Percentiles rank a stretch among this genome's conserved stretches.
Evolutionary conservation across 1,140 invertebrate genomes (phyloP).

Genomic region (Drosophila kurseongensis): DNA sequence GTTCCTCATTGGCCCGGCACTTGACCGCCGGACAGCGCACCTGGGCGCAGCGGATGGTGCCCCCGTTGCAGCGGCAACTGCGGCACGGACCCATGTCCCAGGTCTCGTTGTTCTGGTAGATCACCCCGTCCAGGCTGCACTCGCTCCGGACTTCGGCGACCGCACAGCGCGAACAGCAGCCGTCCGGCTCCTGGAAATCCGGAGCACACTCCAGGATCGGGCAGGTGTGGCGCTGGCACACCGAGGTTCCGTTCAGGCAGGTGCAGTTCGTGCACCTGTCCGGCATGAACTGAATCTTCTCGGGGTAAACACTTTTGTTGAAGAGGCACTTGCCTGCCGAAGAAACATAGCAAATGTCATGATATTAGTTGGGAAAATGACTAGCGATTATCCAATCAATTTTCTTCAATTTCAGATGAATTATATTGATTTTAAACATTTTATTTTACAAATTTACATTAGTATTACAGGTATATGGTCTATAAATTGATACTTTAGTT

Average conservation of each 20-base stretch:
- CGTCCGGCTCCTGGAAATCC: constrained; percentile 88
- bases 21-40: constrained; percentile 89
- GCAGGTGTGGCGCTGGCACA: constrained; percentile 92
- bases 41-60: constrained; percentile 92
- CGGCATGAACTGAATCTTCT: constrained; percentile 84
- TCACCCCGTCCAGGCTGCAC: constrained; percentile 87
- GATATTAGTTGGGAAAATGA: background rate
- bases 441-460: too few species aligned
- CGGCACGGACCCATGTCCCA: constrained; percentile 95
- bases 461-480: too few species aligned
- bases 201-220: constrained; percentile 92
- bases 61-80: constrained; percentile 92
- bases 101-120: constrained; percentile 91
- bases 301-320: constrained; percentile 86
- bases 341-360: background rate
- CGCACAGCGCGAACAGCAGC: constrained; percentile 92
- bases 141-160: constrained; percentile 87
- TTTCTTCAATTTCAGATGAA: too few species aligned
- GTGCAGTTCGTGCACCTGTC: constrained; percentile 94
- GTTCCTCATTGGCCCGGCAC: constrained; percentile 90
- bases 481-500: too few species aligned
- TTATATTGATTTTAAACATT: too few species aligned
- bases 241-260: constrained; percentile 90
- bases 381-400: too few species aligned
- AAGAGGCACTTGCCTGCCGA: constrained; percentile 88